phyloP scores from a whole-genome alignment of 2,797 vertebrate genomes.

The Muraenolepis orangiensis region DNA sequence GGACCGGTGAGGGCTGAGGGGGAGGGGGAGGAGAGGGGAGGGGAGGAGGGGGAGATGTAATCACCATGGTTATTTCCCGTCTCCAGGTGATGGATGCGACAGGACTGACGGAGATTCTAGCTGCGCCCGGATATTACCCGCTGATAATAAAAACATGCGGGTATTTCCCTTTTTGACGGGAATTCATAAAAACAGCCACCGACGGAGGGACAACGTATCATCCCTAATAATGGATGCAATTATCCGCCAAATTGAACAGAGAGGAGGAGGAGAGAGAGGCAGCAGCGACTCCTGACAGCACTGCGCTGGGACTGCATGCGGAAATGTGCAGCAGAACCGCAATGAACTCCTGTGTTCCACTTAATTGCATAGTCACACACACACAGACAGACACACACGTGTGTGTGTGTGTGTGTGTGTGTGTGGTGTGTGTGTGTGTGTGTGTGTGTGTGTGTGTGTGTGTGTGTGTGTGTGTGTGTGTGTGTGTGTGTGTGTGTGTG shows the following conservation, averaged over 20 bases:
- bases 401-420: too few species aligned
- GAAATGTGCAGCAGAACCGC: background rate
- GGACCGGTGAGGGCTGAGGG: slow-evolving; percentile 45
- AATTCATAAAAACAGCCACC: slow-evolving; percentile 28
- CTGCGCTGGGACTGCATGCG: background rate
- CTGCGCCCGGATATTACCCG: background rate
- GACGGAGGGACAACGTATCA: slow-evolving; percentile 20
- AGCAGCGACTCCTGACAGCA: slow-evolving; percentile 12
- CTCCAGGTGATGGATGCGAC: slow-evolving; percentile 42
- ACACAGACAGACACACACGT: background rate
- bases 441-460: too few species aligned
- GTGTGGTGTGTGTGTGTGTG: too few species aligned
- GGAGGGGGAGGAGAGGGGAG: too few species aligned
- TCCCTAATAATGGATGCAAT: slow-evolving; percentile 46
- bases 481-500: too few species aligned
- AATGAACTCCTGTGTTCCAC: slow-evolving; percentile 19
- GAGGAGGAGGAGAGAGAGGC: slow-evolving; percentile 30
- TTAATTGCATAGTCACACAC: slow-evolving; percentile 11
- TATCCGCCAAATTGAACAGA: slow-evolving; percentile 44
- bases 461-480: too few species aligned
- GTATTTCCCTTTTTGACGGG: slow-evolving; percentile 34
- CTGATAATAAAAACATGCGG: slow-evolving; percentile 27
- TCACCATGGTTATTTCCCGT: background rate
- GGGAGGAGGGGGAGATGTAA: background rate
- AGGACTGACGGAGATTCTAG: slow-evolving; percentile 19